Conservation (phyloP, 2,888 invertebrate species). For the Subacronicta megacephala region DNA sequence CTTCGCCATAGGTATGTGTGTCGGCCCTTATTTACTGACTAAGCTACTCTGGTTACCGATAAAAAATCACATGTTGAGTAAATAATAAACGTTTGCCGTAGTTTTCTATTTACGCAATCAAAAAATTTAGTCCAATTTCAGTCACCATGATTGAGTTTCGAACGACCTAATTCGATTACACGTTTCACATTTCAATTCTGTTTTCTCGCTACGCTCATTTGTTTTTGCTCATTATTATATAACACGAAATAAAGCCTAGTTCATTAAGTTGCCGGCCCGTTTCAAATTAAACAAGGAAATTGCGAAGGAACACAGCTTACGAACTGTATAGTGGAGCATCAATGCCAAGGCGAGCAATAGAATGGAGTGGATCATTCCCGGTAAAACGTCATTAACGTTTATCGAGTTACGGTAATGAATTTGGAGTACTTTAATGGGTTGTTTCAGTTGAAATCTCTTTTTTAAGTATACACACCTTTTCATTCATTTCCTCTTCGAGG, state of each 20-base stretch:
- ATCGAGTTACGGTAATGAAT: constrained; percentile 33
- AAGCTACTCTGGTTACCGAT: too few species aligned
- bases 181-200: constrained; percentile 4
- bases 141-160: constrained; percentile 1
- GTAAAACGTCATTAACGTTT: constrained; percentile 26
- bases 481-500: too few species aligned
- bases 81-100: background rate
- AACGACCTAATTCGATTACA: background rate
- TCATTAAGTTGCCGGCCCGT: constrained; percentile 12
- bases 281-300: constrained; percentile 36
- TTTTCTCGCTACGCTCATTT: constrained; percentile 7
- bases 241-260: constrained; percentile 17
- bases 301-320: constrained; percentile 22
- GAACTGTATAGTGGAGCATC: constrained; percentile 14
- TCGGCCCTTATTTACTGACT: too few species aligned
- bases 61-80: background rate
- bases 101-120: too few species aligned
- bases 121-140: background rate
- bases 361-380: constrained; percentile 23
- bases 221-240: constrained; percentile 22
- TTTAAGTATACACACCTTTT: background rate
- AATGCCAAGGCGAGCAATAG: constrained; percentile 7
- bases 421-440: constrained; percentile 18
- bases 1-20: too few species aligned
- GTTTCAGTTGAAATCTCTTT: constrained; percentile 8